These are phyloP conservation scores for Ailuropoda melanoleuca DNA, from an alignment of 2,113 vertebrate species.

Conservation along the genomic window DNA sequence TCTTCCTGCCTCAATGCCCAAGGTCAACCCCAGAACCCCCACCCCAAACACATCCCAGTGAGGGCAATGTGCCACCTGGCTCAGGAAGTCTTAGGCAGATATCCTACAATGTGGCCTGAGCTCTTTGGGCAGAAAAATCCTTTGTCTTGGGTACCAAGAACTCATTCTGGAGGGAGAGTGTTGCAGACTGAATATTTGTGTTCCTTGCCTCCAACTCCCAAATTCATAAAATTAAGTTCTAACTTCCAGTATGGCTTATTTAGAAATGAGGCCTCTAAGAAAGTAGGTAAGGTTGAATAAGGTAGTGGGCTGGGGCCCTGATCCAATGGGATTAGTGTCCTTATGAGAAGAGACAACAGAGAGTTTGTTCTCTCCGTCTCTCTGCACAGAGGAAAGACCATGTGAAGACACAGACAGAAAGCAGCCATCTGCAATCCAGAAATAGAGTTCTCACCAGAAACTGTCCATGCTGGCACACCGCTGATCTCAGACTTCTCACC, in stretches of 20 bases:
- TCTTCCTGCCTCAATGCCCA: neutral
- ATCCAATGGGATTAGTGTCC: neutral
- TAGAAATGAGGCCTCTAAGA: neutral
- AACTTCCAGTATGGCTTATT: neutral
- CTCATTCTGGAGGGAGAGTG: neutral
- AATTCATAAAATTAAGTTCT: neutral
- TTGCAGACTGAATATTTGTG: neutral
- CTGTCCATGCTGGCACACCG: neutral
- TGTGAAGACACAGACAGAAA: neutral
- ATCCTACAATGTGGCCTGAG: neutral
- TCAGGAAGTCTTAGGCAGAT: neutral
- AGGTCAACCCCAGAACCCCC: neutral
- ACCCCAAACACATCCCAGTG: too few species aligned
- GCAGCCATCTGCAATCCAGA: neutral
- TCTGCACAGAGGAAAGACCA: neutral
- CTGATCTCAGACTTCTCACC: neutral
- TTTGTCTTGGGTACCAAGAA: neutral
- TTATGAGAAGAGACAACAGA: neutral
- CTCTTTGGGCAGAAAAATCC: neutral
- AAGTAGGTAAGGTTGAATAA: neutral
- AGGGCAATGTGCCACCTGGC: neutral
- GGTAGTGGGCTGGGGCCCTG: neutral
- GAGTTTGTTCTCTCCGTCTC: neutral
- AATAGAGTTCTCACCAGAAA: neutral
- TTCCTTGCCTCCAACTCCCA: neutral